Base-by-base conservation (phyloP, 64 coral and sea anemone genomes). In the Porites australiensis region DNA sequence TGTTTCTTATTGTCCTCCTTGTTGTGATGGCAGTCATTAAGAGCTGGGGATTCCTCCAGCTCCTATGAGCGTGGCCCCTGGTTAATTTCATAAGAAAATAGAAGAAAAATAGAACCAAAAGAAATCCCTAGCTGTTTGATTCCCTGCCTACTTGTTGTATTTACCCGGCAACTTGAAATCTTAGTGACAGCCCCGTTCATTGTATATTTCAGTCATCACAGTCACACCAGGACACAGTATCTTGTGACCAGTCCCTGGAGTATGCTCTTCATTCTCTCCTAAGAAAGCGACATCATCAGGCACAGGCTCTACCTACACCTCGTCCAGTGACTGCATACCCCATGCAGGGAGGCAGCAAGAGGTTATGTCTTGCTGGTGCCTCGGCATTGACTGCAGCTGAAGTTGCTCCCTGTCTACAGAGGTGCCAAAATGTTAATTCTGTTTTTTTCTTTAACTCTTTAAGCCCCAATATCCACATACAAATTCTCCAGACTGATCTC, bases 201-300 rank as follows among this genome's bases (percentile, higher is more conserved):
- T 78, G 23, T 86, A 55, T 82, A 46, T 74, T 87, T 20, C n/a
- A 73, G 61, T 5, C 62, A 5, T 3, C 70, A 18, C 73, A 98
- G 83, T 78, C 74, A 14, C 62, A 92, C 52, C 82, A 94, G 67
- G 71, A 79, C 70, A 52, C 15, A 16, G 59, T 57, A 19, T 15
- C 46, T 3, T 75, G 70, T 74, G 45, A 53, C 20, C 70, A 90
- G 14, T 75, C 90, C 2, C 66, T 99, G 46, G 98, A 94, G 63
- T 93, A 88, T 60, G 77, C 88, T 4, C 77, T 99, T 22, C 98
- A 99, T 49, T 91, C 88, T 63, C 66, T 99, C 48, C 84, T 99
- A 22, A 90, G 98, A 70, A 90, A 72, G 71, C 98, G 91, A 43
- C 98, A 99, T 79, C 86, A 89, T 45, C 79, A 67, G 12, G 83